phyloP scores from a whole-genome alignment of 2,113 vertebrate species.

The Amphiprion ocellaris region DNA sequence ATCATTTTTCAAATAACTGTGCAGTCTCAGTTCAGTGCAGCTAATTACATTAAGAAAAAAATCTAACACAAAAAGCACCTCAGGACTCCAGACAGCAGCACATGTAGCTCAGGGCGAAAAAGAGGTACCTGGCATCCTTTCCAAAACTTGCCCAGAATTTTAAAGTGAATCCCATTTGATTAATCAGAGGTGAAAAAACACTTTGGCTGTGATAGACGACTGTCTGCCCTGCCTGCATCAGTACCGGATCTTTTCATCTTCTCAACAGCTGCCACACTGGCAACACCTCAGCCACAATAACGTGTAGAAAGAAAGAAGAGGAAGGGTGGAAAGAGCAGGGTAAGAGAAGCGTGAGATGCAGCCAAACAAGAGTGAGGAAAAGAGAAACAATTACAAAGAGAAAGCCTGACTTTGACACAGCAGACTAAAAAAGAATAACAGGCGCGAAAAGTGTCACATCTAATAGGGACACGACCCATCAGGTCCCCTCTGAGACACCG shows the following conservation, averaged over 20 bases:
- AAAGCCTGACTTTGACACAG: slow-evolving; percentile 55
- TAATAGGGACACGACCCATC: slow-evolving; percentile 72
- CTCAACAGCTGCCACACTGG: slow-evolving; percentile 26
- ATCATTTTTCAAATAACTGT: slow-evolving; percentile 30
- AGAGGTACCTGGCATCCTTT: slow-evolving; percentile 53
- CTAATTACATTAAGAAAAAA: slow-evolving; percentile 30
- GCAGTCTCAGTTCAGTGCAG: slow-evolving; percentile 19
- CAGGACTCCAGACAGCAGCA: slow-evolving; percentile 22
- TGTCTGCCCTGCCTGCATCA: slow-evolving; percentile 19
- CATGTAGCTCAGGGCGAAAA: slow-evolving; percentile 4
- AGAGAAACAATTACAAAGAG: slow-evolving; percentile 26
- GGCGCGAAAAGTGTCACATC: slow-evolving; percentile 73
- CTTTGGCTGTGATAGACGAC: background rate
- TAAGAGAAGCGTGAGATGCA: slow-evolving; percentile 20
- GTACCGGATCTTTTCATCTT: slow-evolving; percentile 41
- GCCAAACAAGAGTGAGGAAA: slow-evolving; percentile 26
- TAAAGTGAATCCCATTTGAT: slow-evolving; percentile 43
- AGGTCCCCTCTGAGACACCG: slow-evolving; percentile 47
- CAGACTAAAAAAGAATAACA: slow-evolving; percentile 76
- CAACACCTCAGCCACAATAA: slow-evolving; percentile 48
- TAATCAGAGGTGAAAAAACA: slow-evolving; percentile 35
- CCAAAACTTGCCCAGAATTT: slow-evolving; percentile 24
- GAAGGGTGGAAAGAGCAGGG: slow-evolving; percentile 3
- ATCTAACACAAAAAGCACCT: slow-evolving; percentile 16
- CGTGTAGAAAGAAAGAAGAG: slow-evolving; percentile 14